Evolutionary conservation across 2,113 vertebrate species (phyloP).

Genomic region (Sylvia atricapilla): DNA sequence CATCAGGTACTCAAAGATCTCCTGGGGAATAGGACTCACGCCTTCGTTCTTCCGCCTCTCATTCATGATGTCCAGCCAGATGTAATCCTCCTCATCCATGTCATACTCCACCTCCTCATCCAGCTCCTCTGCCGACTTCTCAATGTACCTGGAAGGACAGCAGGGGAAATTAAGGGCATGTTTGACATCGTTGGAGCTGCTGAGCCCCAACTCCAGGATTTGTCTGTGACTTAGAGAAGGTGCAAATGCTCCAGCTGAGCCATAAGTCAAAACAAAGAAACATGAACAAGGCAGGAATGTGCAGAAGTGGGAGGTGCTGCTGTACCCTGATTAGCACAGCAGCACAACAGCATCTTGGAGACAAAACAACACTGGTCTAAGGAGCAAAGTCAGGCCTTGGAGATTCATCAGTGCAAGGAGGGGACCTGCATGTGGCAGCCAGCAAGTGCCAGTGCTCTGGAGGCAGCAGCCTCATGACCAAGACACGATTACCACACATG

Average conservation of each 20-base stretch:
- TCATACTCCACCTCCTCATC: slow-evolving; percentile 98
- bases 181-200: accelerated
- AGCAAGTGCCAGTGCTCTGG: background rate
- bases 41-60: slow-evolving; percentile 91
- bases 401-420: background rate
- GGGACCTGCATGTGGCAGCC: background rate
- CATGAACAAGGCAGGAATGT: background rate
- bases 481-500: background rate
- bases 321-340: background rate
- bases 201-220: background rate
- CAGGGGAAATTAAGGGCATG: background rate
- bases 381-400: background rate
- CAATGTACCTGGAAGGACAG: slow-evolving; percentile 86
- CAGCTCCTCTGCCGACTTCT: slow-evolving; percentile 96
- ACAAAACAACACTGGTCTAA: background rate
- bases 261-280: background rate
- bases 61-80: slow-evolving; percentile 99
- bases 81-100: slow-evolving; percentile 98
- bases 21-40: slow-evolving; percentile 92
- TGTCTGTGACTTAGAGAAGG: background rate
- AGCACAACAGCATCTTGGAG: background rate
- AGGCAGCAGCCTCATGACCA: background rate
- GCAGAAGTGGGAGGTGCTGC: background rate
- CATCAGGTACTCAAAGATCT: slow-evolving; percentile 98
- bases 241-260: background rate